A percentile compares a stretch with the other conserved stretches of the same genome.
Conservation (phyloP, 2,888 invertebrate species). For the Nemotelus pantherinus region DNA sequence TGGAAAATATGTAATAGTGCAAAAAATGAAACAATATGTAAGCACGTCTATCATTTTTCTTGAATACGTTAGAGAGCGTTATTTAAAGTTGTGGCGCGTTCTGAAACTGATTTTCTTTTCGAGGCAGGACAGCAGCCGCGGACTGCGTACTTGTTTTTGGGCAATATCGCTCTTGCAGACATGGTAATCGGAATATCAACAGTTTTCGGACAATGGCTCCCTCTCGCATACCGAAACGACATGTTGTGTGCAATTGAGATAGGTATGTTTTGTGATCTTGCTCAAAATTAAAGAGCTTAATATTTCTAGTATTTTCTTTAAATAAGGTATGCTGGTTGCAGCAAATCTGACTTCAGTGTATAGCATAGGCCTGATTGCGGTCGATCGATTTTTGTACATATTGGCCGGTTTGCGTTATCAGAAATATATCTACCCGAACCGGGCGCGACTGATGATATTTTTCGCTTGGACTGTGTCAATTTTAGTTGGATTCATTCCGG, state of each 20-base stretch:
- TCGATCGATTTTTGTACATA: slow-evolving; percentile 74
- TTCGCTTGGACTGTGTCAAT: slow-evolving; percentile 70
- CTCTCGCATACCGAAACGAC: slow-evolving; percentile 61
- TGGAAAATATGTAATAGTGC: not conserved
- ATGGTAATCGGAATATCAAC: slow-evolving; percentile 71
- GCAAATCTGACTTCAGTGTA: slow-evolving; percentile 73
- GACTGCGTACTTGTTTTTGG: slow-evolving; percentile 72
- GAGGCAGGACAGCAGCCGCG: slow-evolving; percentile 69
- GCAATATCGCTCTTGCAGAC: slow-evolving; percentile 74
- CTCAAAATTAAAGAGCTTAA: slow-evolving; percentile 39
- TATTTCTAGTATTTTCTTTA: slow-evolving; percentile 29
- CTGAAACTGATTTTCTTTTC: no score
- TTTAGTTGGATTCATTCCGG: slow-evolving; percentile 70
- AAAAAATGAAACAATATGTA: not conserved
- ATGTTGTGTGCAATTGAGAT: slow-evolving; percentile 63
- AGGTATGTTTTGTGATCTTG: slow-evolving; percentile 57
- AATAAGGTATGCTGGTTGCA: slow-evolving; percentile 70
- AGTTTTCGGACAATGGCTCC: slow-evolving; percentile 67
- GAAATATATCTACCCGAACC: slow-evolving; percentile 69
- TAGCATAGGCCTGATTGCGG: slow-evolving; percentile 71
- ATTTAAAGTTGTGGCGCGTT: no score
- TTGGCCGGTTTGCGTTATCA: slow-evolving; percentile 73
- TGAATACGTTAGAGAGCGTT: no score
- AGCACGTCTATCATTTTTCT: no score
- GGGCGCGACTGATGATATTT: slow-evolving; percentile 68